Evolutionary conservation across 1,140 invertebrate genomes (phyloP), one percentile per base, ranked within the genome.

Genomic region (Dendrolimus punctatus): DNA sequence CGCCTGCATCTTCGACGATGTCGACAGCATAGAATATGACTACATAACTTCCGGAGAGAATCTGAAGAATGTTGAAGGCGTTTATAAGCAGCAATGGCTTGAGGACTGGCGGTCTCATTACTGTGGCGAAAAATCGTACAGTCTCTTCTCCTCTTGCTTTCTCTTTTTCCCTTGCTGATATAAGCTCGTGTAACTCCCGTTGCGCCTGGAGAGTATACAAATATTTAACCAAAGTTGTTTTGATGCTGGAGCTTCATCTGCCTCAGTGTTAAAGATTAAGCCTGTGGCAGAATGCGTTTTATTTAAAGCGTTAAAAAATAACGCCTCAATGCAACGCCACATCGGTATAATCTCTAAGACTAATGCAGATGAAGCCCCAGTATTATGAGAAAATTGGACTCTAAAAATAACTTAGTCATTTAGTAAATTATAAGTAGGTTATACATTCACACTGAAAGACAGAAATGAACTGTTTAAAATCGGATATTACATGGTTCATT

Each of bases 1-100:
- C 82, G 55, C 90, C 89, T 23, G 91, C 84, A 36, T 90, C 87
- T 6, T 86, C 73, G 2, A 94, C 71, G 42, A 94, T 91, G 53
- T 93, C 91, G 0, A 93, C 91, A 2, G 92, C 93, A 59, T 94
- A 94, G 73, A 93, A 94, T 47, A 94, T 91, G 40, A 93, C 88
- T 2, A 94, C 83, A 59, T 92, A 94, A 2, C 92, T 93, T 51
- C 93, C 93, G 4, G 92, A 92, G 2, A 92, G 76, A 58, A 93
- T 91, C 71, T 94, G 92, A 43, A 93, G 81, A 51, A 92, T 68
- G 63, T 91, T 93, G 75, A 94, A 94, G 0, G 91, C 72, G 57
- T 92, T 91, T 54, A 94, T 91, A 23, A 94, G 91, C 6, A 92
- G 68, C 37, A 94, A 78, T 0, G 93, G 93, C 64, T 93, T 94